Evolutionary conservation across 1,140 invertebrate genomes (phyloP), one percentile per base, ranked within the genome.

Genomic region (Drosophila lacertosa): DNA sequence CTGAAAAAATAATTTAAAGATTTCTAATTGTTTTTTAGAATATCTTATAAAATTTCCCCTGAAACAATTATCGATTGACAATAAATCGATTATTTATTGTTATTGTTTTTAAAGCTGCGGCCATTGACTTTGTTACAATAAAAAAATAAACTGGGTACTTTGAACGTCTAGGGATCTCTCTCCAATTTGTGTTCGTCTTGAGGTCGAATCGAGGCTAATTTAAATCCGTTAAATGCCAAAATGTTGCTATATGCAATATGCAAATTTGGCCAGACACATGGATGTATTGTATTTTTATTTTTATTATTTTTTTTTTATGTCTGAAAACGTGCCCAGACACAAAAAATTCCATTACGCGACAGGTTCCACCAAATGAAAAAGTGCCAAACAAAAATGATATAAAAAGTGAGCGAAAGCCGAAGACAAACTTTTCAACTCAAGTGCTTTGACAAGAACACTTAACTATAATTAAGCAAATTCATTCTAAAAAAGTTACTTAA

Each of bases 201-300:
- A n/a, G 18, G 10, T 16, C 3, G n/a, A 45, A 10, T 58, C 11
- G 16, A 1, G 5, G 24, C 40, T 45, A 58, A 33, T 45, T 40
- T 26, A 4, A 24, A 26, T 13, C 20, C 13, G 13, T 57, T 39
- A 57, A 64, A 45, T 75, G 40, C 35, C 63, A 69, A 51, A 68
- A 35, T 79, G 40, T 22, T 22, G 16, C 48, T 54, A 55, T 51
- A 32, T 72, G 78, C 68, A 63, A 59, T 66, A 82, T 82, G 74
- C 58, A 73, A 83, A 84, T 73, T 48, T 2, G 29, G 58, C 54
- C 71, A 82, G 69, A 74, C 74, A 74, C 39, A 54, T 65, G 48
- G 40, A 29, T 45, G n/a, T n/a, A n/a, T 35, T 59, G 16, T 26
- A 15, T 29, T 15, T 44, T 44, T 16, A 29, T 7, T 29, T 29